These are phyloP conservation scores for Prochilodus magdalenae DNA, from an alignment of 2,113 vertebrate species.

Conservation along the genomic window DNA sequence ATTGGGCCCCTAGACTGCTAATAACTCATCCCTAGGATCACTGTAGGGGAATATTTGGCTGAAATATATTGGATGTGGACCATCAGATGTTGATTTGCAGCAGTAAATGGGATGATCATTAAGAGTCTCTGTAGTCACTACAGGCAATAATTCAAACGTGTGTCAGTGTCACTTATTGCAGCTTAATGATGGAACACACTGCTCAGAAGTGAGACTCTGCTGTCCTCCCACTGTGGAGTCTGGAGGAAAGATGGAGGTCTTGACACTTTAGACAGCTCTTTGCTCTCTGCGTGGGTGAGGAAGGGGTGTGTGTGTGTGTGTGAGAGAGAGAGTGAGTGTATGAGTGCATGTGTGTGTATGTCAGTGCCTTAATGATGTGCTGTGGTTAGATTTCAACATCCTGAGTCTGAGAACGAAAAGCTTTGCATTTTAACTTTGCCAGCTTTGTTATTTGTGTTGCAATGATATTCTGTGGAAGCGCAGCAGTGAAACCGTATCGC, in stretches of 20 bases:
- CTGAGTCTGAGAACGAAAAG: slow-evolving; percentile 8
- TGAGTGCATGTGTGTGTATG: background rate
- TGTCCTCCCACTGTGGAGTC: slow-evolving; percentile 4
- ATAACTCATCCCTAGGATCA: background rate
- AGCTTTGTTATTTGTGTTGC: background rate
- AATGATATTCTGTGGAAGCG: background rate
- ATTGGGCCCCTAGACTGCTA: background rate
- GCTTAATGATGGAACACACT: slow-evolving; percentile 1
- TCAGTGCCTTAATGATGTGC: slow-evolving; percentile 40
- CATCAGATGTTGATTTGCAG: background rate
- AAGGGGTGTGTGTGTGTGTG: slow-evolving; percentile 25
- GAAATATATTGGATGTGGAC: background rate
- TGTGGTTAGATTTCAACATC: slow-evolving; percentile 16
- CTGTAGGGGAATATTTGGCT: background rate
- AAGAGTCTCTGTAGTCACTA: background rate
- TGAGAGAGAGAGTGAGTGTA: slow-evolving; percentile 9
- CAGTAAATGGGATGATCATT: background rate
- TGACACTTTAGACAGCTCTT: slow-evolving; percentile 26
- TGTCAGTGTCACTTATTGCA: slow-evolving; percentile 22
- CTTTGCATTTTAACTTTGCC: slow-evolving; percentile 25
- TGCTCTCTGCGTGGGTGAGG: slow-evolving; percentile 14
- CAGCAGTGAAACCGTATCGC: background rate
- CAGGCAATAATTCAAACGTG: background rate
- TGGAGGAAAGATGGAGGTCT: slow-evolving; percentile 14
- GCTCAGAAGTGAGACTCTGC: background rate